These are phyloP conservation scores for Drosophila stalkeri DNA, from an alignment of 2,888 invertebrate genomes.

Conservation along the genomic window DNA sequence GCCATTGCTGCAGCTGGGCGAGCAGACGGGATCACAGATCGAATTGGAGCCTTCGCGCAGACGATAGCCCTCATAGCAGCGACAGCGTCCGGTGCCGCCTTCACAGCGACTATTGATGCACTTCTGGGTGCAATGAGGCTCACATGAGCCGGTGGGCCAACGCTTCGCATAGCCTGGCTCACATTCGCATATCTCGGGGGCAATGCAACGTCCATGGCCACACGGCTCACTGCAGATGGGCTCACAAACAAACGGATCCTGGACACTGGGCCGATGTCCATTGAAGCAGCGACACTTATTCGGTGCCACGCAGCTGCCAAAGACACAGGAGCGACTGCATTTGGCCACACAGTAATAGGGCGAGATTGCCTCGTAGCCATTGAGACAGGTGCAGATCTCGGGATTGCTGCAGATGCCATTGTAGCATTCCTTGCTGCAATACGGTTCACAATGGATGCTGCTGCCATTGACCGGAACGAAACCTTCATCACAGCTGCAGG, in stretches of 20 bases:
- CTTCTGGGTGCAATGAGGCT: slow-evolving; percentile 79
- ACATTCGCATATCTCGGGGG: slow-evolving; percentile 82
- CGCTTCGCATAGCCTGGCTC: slow-evolving; percentile 80
- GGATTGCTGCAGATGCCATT: slow-evolving; percentile 85
- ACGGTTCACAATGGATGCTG: slow-evolving; percentile 78
- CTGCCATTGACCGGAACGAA: slow-evolving; percentile 74
- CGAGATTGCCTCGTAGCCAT: slow-evolving; percentile 78
- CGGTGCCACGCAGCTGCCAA: slow-evolving; percentile 83
- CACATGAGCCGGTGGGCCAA: slow-evolving; percentile 80
- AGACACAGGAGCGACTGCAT: slow-evolving; percentile 75
- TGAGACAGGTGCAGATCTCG: slow-evolving; percentile 82
- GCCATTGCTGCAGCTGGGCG: slow-evolving; percentile 84
- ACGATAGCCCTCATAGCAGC: slow-evolving; percentile 86
- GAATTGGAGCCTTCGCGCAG: slow-evolving; percentile 71
- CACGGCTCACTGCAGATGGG: slow-evolving; percentile 82
- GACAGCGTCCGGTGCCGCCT: slow-evolving; percentile 86
- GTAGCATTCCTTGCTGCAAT: slow-evolving; percentile 74
- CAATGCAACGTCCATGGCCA: slow-evolving; percentile 80
- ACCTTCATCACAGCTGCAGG: slow-evolving; percentile 83
- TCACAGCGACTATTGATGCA: slow-evolving; percentile 86
- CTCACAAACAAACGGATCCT: slow-evolving; percentile 66
- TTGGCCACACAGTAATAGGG: slow-evolving; percentile 78
- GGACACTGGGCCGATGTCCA: slow-evolving; percentile 80
- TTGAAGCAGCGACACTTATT: slow-evolving; percentile 85
- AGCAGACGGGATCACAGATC: slow-evolving; percentile 83